phyloP scores from a whole-genome alignment of 2,113 vertebrate species.

The Dasyurus viverrinus region DNA sequence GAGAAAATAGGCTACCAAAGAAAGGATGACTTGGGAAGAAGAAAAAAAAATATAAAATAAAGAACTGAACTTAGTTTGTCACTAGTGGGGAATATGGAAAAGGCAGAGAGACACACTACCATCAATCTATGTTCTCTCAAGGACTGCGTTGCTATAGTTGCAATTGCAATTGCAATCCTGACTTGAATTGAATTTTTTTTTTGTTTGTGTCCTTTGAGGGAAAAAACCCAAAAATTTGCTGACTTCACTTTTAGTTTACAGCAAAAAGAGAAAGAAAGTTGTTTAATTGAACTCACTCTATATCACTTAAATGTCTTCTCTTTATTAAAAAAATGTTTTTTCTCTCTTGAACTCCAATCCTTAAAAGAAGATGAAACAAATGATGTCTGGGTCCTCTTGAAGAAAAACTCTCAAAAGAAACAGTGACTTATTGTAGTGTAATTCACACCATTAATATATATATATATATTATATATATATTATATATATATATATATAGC shows the following conservation, averaged over 20 bases:
- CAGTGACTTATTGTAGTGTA: neutral
- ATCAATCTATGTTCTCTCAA: neutral
- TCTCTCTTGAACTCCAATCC: neutral
- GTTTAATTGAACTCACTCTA: accelerated
- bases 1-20: neutral
- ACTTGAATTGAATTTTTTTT: neutral
- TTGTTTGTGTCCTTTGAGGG: neutral
- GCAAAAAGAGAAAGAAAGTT: accelerated
- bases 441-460: too few species aligned
- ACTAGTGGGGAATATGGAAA: neutral
- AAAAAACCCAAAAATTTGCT: neutral
- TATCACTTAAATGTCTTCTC: accelerated
- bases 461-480: too few species aligned
- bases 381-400: neutral
- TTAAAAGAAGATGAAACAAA: neutral
- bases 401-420: neutral
- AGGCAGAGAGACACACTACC: neutral
- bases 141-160: too few species aligned
- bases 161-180: neutral
- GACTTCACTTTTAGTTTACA: neutral
- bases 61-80: neutral
- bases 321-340: neutral
- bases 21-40: neutral
- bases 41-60: neutral
- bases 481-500: accelerated